These are phyloP conservation scores for Meles meles DNA, from an alignment of 2,113 vertebrate genomes.

Conservation along the genomic window DNA sequence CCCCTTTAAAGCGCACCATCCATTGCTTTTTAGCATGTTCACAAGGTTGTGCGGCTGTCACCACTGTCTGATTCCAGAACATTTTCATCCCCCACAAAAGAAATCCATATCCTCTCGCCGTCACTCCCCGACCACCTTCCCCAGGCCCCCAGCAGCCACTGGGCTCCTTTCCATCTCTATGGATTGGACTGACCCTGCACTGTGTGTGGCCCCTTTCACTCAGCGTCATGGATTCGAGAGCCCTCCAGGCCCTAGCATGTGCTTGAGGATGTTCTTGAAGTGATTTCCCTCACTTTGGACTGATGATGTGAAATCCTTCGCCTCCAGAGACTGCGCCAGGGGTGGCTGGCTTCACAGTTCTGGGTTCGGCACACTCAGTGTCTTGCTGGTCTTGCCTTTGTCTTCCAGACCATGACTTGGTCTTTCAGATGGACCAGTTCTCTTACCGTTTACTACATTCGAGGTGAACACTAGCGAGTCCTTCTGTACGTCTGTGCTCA, in stretches of 20 bases:
- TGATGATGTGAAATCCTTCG: neutral
- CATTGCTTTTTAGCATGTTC: neutral
- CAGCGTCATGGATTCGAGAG: neutral
- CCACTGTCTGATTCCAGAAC: neutral
- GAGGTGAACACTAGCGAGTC: slow-evolving; percentile 82
- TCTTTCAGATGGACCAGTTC: slow-evolving; percentile 87
- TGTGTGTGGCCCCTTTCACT: neutral
- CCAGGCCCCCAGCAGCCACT: no score
- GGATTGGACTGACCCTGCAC: no score
- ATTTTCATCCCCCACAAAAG: neutral
- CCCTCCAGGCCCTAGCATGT: rapidly evolving
- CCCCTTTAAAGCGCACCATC: neutral
- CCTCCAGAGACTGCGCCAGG: rapidly evolving
- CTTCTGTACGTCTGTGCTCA: slow-evolving; percentile 87
- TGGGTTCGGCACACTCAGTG: rapidly evolving
- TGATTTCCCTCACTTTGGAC: neutral
- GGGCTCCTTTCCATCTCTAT: neutral
- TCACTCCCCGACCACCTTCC: neutral
- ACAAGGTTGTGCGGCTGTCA: neutral
- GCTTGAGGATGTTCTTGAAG: neutral
- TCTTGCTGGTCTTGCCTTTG: neutral
- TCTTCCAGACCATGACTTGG: slow-evolving; percentile 87
- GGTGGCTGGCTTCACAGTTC: rapidly evolving
- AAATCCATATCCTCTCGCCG: no score
- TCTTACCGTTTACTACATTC: slow-evolving; percentile 87